These are phyloP conservation scores for Chamaedrilus cognettii DNA, from an alignment of 2,888 invertebrate species.

Conservation along the genomic window DNA sequence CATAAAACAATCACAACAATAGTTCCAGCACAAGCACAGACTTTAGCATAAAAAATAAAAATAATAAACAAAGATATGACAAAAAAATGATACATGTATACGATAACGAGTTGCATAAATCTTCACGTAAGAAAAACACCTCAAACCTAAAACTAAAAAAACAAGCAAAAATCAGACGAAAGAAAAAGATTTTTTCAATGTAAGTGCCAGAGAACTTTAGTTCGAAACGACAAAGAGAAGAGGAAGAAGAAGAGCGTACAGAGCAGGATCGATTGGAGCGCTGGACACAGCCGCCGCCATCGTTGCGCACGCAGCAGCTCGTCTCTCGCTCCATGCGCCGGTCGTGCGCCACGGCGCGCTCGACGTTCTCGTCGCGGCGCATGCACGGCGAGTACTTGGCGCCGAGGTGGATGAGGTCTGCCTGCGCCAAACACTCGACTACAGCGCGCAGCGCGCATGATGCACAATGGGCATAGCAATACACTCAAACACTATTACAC, in stretches of 20 bases:
- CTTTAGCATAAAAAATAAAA: no score
- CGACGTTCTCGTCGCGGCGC: slow-evolving; percentile 71
- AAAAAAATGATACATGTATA: no score
- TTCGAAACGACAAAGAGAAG: neutral
- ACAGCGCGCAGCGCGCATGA: no score
- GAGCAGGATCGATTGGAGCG: slow-evolving; percentile 31
- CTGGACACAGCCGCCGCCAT: slow-evolving; percentile 66
- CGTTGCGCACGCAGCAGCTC: slow-evolving; percentile 97
- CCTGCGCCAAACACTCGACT: slow-evolving; percentile 63
- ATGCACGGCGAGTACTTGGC: slow-evolving; percentile 99
- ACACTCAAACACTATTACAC: no score
- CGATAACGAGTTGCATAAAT: no score
- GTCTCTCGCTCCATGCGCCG: slow-evolving; percentile 86
- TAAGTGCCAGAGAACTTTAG: slow-evolving; percentile 2
- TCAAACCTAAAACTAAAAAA: neutral
- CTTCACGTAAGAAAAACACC: no score
- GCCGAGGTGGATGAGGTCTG: slow-evolving; percentile 95
- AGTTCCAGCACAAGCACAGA: no score
- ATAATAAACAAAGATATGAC: no score
- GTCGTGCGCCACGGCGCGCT: slow-evolving; percentile 85
- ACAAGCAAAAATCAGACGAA: neutral
- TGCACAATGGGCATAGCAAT: no score
- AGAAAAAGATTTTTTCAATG: neutral
- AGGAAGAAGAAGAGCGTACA: slow-evolving; percentile 21
- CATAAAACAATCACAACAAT: no score